Evolutionary conservation across 2,797 vertebrate genomes (phyloP), one percentile per base, ranked within the genome.

Genomic region (Pangasius krempfi): DNA sequence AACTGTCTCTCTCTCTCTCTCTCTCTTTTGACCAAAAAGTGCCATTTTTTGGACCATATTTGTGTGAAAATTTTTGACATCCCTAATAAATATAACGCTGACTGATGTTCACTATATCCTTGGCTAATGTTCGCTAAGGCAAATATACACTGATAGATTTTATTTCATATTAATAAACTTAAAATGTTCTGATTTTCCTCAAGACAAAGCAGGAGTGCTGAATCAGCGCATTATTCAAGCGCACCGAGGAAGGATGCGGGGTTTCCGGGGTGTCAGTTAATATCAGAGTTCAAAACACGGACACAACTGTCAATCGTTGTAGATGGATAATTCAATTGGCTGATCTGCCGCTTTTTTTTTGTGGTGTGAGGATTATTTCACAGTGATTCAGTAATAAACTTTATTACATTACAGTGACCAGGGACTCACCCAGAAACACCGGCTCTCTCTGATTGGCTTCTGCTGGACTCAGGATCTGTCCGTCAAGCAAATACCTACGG

Each of bases 391-490:
- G 10, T 22, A 18, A 72, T 72, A 33, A 79, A 20, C 27, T 33
- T 18, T 9, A 33, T 79, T 16, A 52, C 16, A 54, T 27, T 1
- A 3, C 22, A 8, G 56, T 3, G 8, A 44, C 5, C 22, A 30
- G 52, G 50, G 25, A 27, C 90, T 89, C 91, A 98, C 98, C 96
- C 30, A 96, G 92, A 92, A 97, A 95, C 16, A 98, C 94, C 0
- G 97, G 96, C 86, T 98, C 98, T 93, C 90, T 95, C 56, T 68
- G 93, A 93, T 98, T 98, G 90, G 96, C 96, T 70, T 96, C 93
- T 0, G 52, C 47, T 0, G 97, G 97, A 88, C 87, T 93, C 27
- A 96, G 94, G 52, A 98, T 89, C 40, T 33, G 92, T 54, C 93
- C 92, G 16, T 90, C 90, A 8, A 62, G 91, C 89, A 98, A 93